Conservation (phyloP, 1,140 invertebrate species). For the Halotydeus destructor region DNA sequence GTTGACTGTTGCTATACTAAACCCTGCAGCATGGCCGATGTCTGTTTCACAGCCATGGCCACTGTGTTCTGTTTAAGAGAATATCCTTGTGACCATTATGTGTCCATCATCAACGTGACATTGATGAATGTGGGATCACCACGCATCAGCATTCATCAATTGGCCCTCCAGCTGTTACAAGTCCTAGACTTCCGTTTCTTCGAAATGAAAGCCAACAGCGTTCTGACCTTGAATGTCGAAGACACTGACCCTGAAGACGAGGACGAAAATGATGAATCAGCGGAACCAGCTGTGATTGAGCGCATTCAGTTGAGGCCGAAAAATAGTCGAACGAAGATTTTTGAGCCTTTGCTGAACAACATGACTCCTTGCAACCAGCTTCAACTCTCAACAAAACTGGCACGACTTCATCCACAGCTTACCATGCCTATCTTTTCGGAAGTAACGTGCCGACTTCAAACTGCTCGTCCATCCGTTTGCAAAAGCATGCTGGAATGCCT, state of each 20-base stretch:
- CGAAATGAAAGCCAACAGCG: constrained; percentile 30
- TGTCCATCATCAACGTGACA: constrained; percentile 89
- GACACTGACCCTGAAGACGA: background rate
- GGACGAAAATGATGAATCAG: background rate
- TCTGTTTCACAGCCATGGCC: constrained; percentile 80
- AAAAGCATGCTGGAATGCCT: constrained; percentile 75
- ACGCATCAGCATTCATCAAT: constrained; percentile 67
- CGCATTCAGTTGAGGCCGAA: constrained; percentile 3
- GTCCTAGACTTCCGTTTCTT: constrained; percentile 87
- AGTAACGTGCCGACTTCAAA: constrained; percentile 87
- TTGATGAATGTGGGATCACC: constrained; percentile 87
- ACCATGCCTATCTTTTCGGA: constrained; percentile 99
- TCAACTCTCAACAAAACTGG: constrained; percentile 70
- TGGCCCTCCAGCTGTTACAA: constrained; percentile 77
- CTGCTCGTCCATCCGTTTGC: constrained; percentile 67
- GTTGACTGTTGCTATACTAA: constrained; percentile 93
- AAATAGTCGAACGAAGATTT: background rate
- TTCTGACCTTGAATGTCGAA: background rate
- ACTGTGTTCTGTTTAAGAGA: constrained; percentile 88
- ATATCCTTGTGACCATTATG: constrained; percentile 95
- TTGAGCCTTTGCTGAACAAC: constrained; percentile 8
- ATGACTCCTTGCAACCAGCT: constrained; percentile 69
- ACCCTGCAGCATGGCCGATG: constrained; percentile 63
- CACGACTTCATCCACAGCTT: constrained; percentile 78
- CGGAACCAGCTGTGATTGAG: background rate